Conservation (phyloP, 2,797 vertebrate genomes). For the Rhincodon typus region DNA sequence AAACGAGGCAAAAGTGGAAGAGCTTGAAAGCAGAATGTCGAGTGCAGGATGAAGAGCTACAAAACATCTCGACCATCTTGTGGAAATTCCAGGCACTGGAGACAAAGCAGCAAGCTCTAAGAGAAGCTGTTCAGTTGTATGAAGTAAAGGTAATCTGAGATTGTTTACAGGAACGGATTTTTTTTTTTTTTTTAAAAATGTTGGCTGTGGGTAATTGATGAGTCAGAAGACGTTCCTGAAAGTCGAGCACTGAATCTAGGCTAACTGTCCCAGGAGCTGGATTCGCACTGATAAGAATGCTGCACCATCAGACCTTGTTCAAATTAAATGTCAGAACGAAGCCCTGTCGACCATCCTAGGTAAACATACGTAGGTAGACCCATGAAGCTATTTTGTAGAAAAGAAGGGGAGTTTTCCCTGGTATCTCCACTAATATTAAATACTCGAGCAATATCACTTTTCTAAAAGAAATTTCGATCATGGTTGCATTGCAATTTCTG, state of each 20-base stretch:
- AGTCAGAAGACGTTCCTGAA: not conserved
- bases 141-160: not conserved
- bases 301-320: not conserved
- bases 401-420: not conserved
- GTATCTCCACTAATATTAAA: not conserved
- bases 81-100: constrained; percentile 47
- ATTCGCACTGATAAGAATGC: not conserved
- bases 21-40: constrained; percentile 52
- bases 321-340: not conserved
- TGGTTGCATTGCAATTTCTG: not conserved
- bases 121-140: constrained; percentile 6
- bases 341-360: not conserved
- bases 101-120: constrained; percentile 47
- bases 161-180: not conserved
- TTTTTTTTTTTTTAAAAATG: no score
- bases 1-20: constrained; percentile 51
- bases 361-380: not conserved
- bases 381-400: not conserved
- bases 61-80: constrained; percentile 47
- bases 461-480: not conserved
- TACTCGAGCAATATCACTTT: not conserved
- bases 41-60: constrained; percentile 47
- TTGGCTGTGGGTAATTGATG: not conserved
- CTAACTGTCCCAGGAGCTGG: no score
- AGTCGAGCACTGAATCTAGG: not conserved